Percentiles rank a stretch among this genome's conserved stretches.
Conservation (phyloP, 2,113 vertebrate genomes). For the Dipodomys ordii region DNA sequence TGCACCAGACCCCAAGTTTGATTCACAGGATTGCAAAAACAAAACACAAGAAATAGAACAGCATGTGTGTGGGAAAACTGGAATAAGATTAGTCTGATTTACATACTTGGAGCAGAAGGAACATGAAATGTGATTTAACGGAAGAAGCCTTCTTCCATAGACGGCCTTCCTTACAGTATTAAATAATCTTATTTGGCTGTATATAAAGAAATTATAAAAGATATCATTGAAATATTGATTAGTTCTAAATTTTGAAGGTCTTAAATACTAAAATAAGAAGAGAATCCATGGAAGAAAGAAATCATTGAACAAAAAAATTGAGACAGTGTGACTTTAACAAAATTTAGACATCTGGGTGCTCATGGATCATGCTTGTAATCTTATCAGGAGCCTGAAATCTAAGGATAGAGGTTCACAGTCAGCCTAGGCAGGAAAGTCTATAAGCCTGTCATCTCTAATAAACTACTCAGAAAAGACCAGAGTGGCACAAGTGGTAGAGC, state of each 20-base stretch:
- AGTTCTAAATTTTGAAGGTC: neutral
- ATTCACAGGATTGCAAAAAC: neutral
- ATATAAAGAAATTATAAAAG: neutral
- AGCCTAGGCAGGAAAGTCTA: too few relatives aligned
- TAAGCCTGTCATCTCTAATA: too few relatives aligned
- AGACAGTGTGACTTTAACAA: neutral
- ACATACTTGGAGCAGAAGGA: neutral
- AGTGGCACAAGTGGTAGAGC: too few relatives aligned
- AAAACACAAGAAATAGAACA: neutral
- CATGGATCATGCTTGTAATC: too few relatives aligned
- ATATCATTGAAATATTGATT: neutral
- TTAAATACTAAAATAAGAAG: slow-evolving; percentile 19
- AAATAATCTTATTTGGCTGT: neutral
- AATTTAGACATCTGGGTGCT: neutral
- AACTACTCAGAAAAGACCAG: too few relatives aligned
- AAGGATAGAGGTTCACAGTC: too few relatives aligned
- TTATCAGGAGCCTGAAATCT: too few relatives aligned
- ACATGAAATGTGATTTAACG: neutral
- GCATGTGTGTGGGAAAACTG: neutral
- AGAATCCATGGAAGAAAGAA: neutral
- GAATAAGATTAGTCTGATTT: neutral
- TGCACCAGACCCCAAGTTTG: neutral
- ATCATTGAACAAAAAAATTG: neutral
- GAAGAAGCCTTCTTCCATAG: neutral
- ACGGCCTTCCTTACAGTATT: neutral